Conservation (phyloP, 1,140 invertebrate genomes). For the Geopemphigus sp. region DNA sequence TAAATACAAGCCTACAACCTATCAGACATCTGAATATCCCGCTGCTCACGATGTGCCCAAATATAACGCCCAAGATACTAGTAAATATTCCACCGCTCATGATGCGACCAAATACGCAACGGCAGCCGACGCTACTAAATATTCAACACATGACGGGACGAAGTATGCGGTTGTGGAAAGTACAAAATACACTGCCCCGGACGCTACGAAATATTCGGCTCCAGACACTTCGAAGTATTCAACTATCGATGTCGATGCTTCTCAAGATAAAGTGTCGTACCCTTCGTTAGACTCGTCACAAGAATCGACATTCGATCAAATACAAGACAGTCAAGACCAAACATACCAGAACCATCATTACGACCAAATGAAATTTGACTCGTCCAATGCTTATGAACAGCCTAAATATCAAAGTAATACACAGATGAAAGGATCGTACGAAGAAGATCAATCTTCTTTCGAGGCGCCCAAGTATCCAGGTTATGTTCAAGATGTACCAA, state of each 20-base stretch:
- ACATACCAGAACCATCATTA: constrained; percentile 49
- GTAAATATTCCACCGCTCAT: not conserved
- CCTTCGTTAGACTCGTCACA: constrained; percentile 20
- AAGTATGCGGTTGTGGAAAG: constrained; percentile 44
- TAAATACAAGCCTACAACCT: constrained; percentile 49
- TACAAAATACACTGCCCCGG: constrained; percentile 48
- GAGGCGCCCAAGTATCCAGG: constrained; percentile 28
- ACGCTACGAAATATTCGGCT: constrained; percentile 49
- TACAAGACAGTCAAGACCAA: constrained; percentile 28
- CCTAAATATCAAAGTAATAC: constrained; percentile 30
- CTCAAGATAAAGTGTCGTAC: constrained; percentile 50
- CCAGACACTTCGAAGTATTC: constrained; percentile 51
- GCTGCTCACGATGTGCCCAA: constrained; percentile 44
- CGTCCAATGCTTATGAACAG: constrained; percentile 31
- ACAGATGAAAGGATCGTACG: not conserved
- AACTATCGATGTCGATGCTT: constrained; percentile 36
- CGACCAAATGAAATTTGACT: constrained; percentile 45
- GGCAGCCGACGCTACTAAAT: constrained; percentile 50
- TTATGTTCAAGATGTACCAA: constrained; percentile 43
- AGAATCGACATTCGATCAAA: constrained; percentile 11
- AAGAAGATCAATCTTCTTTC: constrained; percentile 25
- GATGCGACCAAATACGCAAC: constrained; percentile 36
- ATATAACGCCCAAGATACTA: not conserved
- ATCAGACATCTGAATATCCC: constrained; percentile 48
- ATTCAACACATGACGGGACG: constrained; percentile 47